phyloP scores from a whole-genome alignment of 30 jellyfish, hydroid and myxozoan species.

The Aurelia coerulea region DNA sequence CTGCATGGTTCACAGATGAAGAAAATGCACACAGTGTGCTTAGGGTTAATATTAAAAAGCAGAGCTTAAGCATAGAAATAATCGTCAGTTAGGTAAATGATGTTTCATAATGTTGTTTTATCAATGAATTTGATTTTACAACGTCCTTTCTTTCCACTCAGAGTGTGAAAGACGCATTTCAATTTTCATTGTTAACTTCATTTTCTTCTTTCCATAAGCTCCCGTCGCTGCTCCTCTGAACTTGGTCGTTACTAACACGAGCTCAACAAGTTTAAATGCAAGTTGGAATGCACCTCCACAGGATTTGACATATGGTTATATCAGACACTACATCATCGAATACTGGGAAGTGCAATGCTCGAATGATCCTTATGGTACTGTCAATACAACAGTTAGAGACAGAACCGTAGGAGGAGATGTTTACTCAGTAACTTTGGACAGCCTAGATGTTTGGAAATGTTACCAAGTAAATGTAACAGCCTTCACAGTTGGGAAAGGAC shows the following conservation, averaged over 20 bases:
- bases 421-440: background rate
- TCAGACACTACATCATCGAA: background rate
- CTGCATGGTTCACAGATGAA: no score
- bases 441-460: background rate
- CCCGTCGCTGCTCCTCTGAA: background rate
- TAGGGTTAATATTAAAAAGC: no score
- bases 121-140: no score
- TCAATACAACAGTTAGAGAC: background rate
- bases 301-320: background rate
- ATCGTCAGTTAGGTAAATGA: no score
- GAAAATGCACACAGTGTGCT: no score
- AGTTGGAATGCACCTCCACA: background rate
- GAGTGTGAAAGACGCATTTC: no score
- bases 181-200: no score
- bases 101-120: no score
- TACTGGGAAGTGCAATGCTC: background rate
- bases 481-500: background rate
- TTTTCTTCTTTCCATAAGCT: background rate
- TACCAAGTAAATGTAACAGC: background rate
- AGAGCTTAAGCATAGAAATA: no score
- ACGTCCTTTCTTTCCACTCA: no score
- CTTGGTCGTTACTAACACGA: background rate
- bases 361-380: background rate
- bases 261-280: conserved; percentile 12
- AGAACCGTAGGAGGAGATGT: background rate